Conservation (phyloP, 2,888 invertebrate genomes). For the Conistra vaccinii region DNA sequence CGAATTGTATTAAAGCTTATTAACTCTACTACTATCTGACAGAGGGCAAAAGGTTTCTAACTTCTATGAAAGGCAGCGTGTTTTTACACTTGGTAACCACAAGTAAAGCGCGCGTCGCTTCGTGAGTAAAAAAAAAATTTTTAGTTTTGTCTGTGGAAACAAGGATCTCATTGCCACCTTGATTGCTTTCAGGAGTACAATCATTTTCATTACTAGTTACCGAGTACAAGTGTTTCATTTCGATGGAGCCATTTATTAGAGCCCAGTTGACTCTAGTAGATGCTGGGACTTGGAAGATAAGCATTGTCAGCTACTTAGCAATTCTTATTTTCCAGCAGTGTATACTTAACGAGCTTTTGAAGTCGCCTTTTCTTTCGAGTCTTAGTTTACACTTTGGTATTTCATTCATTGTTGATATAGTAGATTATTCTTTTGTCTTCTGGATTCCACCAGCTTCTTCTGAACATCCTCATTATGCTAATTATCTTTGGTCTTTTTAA, state of each 20-base stretch:
- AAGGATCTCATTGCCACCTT: constrained; percentile 14
- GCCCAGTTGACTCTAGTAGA: not conserved
- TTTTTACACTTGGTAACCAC: no score
- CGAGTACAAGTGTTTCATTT: constrained; percentile 5
- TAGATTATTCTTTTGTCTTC: constrained; percentile 7
- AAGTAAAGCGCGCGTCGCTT: no score
- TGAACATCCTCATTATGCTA: not conserved
- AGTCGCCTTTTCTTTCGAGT: not conserved
- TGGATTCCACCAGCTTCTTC: not conserved
- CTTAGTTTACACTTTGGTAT: not conserved
- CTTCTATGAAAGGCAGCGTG: constrained; percentile 24
- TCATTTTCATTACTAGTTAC: constrained; percentile 14
- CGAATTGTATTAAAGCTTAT: constrained; percentile 33
- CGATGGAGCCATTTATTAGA: constrained; percentile 18
- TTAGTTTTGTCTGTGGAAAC: not conserved
- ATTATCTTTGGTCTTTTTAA: no score
- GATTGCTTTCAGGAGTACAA: constrained; percentile 17
- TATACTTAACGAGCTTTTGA: constrained; percentile 7
- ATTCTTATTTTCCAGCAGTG: constrained; percentile 27
- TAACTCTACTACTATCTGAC: constrained; percentile 20
- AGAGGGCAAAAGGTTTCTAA: constrained; percentile 2
- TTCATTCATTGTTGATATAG: constrained; percentile 1
- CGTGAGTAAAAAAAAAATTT: no score
- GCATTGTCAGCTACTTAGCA: constrained; percentile 17
- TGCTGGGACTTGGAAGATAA: constrained; percentile 4